A percentile compares a stretch with the other conserved stretches of the same genome.
Evolutionary conservation across 2,888 invertebrate species (phyloP).

Genomic region (Dendrolimus houi): DNA sequence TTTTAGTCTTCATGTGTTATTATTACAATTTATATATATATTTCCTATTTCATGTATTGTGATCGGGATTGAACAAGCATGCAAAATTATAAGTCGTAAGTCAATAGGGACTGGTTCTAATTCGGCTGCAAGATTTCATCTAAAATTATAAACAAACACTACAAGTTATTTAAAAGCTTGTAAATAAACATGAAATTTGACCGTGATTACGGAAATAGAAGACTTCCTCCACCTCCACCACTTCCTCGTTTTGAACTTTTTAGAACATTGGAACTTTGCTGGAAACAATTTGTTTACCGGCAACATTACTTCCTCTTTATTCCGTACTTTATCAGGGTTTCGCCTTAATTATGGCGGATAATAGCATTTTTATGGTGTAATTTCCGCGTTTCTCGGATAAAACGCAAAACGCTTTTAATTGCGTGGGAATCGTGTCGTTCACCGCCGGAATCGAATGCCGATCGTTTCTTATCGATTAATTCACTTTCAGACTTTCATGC

Average conservation of each 20-base stretch:
- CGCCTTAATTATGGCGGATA: not conserved
- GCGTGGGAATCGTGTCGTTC: not conserved
- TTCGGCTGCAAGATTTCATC: too few species aligned
- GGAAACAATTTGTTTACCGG: not conserved
- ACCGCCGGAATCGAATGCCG: not conserved
- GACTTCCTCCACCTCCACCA: not conserved
- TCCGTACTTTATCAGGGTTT: not conserved
- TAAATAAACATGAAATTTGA: too few species aligned
- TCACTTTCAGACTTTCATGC: not conserved
- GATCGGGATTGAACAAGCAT: too few species aligned
- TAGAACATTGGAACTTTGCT: not conserved
- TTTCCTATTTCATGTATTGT: too few species aligned
- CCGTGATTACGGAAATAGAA: not conserved
- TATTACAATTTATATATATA: too few species aligned
- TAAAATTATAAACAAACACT: too few species aligned
- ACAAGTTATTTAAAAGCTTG: too few species aligned
- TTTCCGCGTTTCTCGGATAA: not conserved
- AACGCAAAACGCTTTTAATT: not conserved
- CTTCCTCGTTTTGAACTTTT: not conserved
- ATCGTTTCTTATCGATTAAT: not conserved
- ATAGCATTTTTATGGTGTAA: not conserved
- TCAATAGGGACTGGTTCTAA: too few species aligned
- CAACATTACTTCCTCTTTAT: not conserved
- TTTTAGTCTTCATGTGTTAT: too few species aligned
- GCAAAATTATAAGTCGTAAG: too few species aligned